Conservation (phyloP, 2,113 vertebrate genomes). For the Herpetotheres cachinnans region DNA sequence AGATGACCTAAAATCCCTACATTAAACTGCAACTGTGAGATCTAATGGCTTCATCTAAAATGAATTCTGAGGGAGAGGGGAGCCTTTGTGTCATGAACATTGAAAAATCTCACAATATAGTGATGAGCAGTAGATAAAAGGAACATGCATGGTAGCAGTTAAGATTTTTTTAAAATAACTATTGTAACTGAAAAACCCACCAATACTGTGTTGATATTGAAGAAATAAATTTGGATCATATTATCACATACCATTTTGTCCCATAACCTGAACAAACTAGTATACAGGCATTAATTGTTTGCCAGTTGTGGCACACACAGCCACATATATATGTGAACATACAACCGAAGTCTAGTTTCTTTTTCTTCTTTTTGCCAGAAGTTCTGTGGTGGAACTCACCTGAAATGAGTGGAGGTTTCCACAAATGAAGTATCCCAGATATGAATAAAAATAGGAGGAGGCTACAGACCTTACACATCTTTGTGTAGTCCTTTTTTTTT, state of each 20-base stretch:
- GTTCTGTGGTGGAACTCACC: not conserved
- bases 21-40: constrained; percentile 31
- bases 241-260: not conserved
- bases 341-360: not conserved
- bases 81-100: not conserved
- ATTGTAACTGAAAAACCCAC: not conserved
- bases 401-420: not conserved
- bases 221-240: not conserved
- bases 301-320: not conserved
- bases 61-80: constrained; percentile 24
- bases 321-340: not conserved
- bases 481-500: not conserved
- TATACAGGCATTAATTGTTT: not conserved
- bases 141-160: not conserved
- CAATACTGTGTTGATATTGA: not conserved
- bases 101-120: not conserved
- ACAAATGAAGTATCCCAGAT: not conserved
- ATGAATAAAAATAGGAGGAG: not conserved
- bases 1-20: constrained; percentile 44
- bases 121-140: not conserved
- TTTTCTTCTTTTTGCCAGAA: not conserved
- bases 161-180: not conserved
- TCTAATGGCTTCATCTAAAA: constrained; percentile 44
- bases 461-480: not conserved
- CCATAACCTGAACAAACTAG: not conserved